A percentile compares a stretch with the other conserved stretches of the same genome.
These are phyloP conservation scores for Pogonophryne albipinna DNA, from an alignment of 2,797 vertebrate species.

Conservation along the genomic window DNA sequence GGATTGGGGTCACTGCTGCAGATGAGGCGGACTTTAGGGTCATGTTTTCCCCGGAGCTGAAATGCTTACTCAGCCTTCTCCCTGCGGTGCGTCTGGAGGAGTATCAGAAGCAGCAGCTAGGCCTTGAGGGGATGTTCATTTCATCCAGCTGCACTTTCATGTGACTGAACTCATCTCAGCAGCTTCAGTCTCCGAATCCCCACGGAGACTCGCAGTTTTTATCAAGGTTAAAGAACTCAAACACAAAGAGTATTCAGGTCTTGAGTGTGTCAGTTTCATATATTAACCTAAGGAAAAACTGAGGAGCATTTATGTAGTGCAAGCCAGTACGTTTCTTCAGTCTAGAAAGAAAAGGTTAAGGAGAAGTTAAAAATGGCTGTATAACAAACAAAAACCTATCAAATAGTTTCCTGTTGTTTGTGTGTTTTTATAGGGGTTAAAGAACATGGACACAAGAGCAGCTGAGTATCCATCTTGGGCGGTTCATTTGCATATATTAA, in stretches of 20 bases:
- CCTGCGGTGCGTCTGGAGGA: constrained; percentile 59
- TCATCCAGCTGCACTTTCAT: constrained; percentile 77
- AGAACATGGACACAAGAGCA: too few relatives aligned
- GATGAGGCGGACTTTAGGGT: constrained; percentile 61
- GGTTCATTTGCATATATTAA: too few relatives aligned
- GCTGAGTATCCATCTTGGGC: too few relatives aligned
- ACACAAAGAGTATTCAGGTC: constrained; percentile 43
- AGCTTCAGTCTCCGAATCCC: constrained; percentile 51
- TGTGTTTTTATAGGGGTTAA: too few relatives aligned
- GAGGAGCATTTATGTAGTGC: constrained; percentile 27
- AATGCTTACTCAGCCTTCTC: constrained; percentile 72
- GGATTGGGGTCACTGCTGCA: constrained; percentile 53
- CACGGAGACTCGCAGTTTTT: constrained; percentile 48
- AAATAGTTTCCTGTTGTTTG: too few relatives aligned
- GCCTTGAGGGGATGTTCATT: constrained; percentile 63
- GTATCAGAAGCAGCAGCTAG: constrained; percentile 57
- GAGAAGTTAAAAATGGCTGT: too few relatives aligned
- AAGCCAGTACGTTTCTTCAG: background rate
- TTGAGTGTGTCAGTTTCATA: constrained; percentile 35
- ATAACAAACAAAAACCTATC: too few relatives aligned
- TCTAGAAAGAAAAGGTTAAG: too few relatives aligned
- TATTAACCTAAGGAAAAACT: constrained; percentile 32
- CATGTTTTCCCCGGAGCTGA: constrained; percentile 55
- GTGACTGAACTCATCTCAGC: constrained; percentile 62
- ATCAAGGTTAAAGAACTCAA: constrained; percentile 65